Evolutionary conservation across 2,888 invertebrate species (phyloP).

Genomic region (Drosophila ezoana): DNA sequence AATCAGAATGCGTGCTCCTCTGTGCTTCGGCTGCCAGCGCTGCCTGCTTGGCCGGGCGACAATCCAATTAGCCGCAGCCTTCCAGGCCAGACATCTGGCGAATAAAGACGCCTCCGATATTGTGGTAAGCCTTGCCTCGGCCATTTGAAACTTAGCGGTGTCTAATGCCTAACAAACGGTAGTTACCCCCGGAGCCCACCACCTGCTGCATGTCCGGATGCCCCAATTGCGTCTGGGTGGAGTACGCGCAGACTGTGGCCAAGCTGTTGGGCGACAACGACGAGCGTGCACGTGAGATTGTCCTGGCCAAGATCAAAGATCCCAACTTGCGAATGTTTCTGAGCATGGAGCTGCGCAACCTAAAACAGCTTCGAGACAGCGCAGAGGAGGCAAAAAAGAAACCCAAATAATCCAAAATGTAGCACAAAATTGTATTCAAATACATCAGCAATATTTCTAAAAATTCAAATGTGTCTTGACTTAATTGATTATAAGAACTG

Average conservation of each 20-base stretch:
- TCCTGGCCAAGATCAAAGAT: slow-evolving; percentile 91
- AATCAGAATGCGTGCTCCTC: slow-evolving; percentile 68
- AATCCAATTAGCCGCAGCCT: slow-evolving; percentile 33
- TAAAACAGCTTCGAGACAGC: slow-evolving; percentile 48
- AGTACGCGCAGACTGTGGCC: slow-evolving; percentile 92
- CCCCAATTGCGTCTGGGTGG: slow-evolving; percentile 96
- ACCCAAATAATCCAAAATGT: slow-evolving; percentile 24
- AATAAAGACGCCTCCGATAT: slow-evolving; percentile 53
- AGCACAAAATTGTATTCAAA: slow-evolving; percentile 14
- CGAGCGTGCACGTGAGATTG: slow-evolving; percentile 88
- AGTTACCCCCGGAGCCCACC: slow-evolving; percentile 88
- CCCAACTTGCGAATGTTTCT: slow-evolving; percentile 93
- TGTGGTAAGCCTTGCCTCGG: slow-evolving; percentile 51
- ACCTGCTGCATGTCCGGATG: slow-evolving; percentile 97
- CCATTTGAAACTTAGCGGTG: background rate
- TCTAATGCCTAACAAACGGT: background rate
- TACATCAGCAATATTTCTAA: background rate
- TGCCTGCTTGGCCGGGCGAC: slow-evolving; percentile 48
- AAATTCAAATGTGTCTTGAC: background rate
- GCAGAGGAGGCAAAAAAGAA: slow-evolving; percentile 35
- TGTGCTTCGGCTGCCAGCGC: slow-evolving; percentile 59
- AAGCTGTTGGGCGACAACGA: slow-evolving; percentile 89
- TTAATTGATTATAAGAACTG: too few relatives aligned
- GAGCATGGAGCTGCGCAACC: slow-evolving; percentile 89
- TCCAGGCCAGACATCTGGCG: slow-evolving; percentile 51